These are phyloP conservation scores for Vanessa tameamea DNA, from an alignment of 1,140 invertebrate species.

Conservation along the genomic window DNA sequence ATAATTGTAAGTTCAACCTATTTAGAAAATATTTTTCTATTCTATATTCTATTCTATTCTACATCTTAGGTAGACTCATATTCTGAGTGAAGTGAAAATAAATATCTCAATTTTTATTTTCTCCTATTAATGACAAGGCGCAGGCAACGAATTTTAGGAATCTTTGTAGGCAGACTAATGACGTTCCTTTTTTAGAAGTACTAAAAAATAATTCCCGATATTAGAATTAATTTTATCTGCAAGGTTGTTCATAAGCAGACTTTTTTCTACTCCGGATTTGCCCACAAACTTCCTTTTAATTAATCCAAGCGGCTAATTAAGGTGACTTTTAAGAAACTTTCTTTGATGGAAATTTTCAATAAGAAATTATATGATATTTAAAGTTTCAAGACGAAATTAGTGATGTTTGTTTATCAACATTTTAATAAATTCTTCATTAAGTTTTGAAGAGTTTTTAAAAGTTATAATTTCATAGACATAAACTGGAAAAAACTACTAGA, in stretches of 20 bases:
- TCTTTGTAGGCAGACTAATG: too few relatives aligned
- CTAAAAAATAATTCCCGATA: background rate
- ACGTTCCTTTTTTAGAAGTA: background rate
- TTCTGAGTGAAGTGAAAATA: too few relatives aligned
- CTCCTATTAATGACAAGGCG: too few relatives aligned
- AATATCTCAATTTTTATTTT: too few relatives aligned
- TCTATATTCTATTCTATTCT: too few relatives aligned
- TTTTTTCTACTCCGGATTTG: constrained; percentile 23
- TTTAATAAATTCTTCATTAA: background rate
- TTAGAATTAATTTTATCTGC: background rate
- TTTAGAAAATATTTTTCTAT: too few relatives aligned
- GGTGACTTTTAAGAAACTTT: constrained; percentile 39
- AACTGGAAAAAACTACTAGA: too few relatives aligned
- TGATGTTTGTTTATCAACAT: constrained; percentile 15
- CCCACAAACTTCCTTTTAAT: constrained; percentile 38
- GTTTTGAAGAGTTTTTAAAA: too few relatives aligned
- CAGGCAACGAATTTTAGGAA: too few relatives aligned
- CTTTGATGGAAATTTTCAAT: constrained; percentile 27
- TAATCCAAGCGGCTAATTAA: constrained; percentile 44
- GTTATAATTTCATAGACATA: too few relatives aligned
- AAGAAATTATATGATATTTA: constrained; percentile 27
- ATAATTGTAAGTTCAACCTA: too few relatives aligned
- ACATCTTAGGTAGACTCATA: too few relatives aligned
- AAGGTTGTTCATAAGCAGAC: background rate
- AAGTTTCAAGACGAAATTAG: constrained; percentile 20